A percentile compares a stretch with the other conserved stretches of the same genome.
These are phyloP conservation scores for Arge pagana DNA, from an alignment of 2,888 invertebrate genomes.

Conservation along the genomic window DNA sequence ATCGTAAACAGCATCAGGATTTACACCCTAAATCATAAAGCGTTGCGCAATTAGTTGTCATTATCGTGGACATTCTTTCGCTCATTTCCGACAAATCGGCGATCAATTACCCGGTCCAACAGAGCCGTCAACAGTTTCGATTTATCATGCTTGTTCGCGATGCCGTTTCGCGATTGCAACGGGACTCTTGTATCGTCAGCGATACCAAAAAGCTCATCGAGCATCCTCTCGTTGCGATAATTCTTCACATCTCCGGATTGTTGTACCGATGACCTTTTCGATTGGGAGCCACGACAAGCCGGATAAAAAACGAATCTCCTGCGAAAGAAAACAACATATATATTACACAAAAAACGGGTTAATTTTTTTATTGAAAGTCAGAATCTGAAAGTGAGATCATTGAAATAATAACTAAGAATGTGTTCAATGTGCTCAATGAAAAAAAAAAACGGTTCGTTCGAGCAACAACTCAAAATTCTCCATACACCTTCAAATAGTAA, in stretches of 20 bases:
- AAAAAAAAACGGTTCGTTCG: too few relatives aligned
- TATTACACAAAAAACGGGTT: too few relatives aligned
- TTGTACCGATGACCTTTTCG: conserved; percentile 28
- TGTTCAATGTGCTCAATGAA: too few relatives aligned
- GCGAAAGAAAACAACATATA: conserved; percentile 21
- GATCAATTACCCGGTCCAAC: conserved; percentile 14
- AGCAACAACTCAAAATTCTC: too few relatives aligned
- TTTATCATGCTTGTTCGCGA: conserved; percentile 16
- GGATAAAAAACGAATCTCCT: conserved; percentile 42
- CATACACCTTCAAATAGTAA: too few relatives aligned
- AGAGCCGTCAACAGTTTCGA: conserved; percentile 28
- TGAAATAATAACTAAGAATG: too few relatives aligned
- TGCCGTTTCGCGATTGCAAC: conserved; percentile 5
- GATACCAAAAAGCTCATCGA: conserved; percentile 12
- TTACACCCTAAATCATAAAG: conserved; percentile 29
- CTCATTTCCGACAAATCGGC: not conserved
- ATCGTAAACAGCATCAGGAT: conserved; percentile 33
- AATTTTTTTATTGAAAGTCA: too few relatives aligned
- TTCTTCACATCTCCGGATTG: not conserved
- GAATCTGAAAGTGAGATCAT: too few relatives aligned
- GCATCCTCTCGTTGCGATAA: conserved; percentile 6
- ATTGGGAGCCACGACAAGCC: conserved; percentile 37
- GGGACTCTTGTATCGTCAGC: conserved; percentile 1
- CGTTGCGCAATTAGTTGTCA: not conserved
- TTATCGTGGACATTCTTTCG: not conserved